Evolutionary conservation across 2,888 invertebrate genomes (phyloP).

Genomic region (Resseliella maxima): DNA sequence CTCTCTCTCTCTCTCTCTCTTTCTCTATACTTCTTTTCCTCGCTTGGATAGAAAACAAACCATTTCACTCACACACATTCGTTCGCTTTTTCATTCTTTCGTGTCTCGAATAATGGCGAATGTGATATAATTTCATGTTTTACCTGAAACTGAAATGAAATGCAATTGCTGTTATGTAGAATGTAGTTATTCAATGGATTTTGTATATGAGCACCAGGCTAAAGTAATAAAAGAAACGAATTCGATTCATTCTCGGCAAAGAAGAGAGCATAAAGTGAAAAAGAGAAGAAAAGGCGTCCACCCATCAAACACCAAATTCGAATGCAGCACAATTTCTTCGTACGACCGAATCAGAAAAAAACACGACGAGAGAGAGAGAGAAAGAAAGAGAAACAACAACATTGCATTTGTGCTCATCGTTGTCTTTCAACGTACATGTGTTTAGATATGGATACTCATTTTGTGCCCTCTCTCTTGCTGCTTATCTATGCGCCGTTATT

Average conservation of each 20-base stretch:
- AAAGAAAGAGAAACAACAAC: background rate
- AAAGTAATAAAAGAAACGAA: background rate
- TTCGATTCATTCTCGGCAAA: background rate
- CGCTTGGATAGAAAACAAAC: too few species aligned
- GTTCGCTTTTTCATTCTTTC: too few species aligned
- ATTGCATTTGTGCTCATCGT: background rate
- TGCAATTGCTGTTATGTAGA: background rate
- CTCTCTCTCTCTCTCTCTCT: too few species aligned
- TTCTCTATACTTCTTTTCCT: too few species aligned
- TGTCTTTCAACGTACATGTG: background rate
- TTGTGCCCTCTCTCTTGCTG: background rate
- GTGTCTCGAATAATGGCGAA: background rate
- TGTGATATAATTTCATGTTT: conserved; percentile 10
- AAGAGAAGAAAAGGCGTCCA: background rate
- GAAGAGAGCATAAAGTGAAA: background rate
- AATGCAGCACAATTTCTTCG: background rate
- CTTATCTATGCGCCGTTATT: background rate
- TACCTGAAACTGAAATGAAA: background rate
- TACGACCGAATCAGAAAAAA: background rate
- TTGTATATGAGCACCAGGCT: background rate
- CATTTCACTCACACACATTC: too few species aligned
- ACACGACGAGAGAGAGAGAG: too few species aligned
- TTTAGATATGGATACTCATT: background rate
- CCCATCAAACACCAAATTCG: background rate
- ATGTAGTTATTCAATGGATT: background rate